These are phyloP conservation scores for Erebia aethiops DNA, from an alignment of 2,888 invertebrate genomes.

Conservation along the genomic window DNA sequence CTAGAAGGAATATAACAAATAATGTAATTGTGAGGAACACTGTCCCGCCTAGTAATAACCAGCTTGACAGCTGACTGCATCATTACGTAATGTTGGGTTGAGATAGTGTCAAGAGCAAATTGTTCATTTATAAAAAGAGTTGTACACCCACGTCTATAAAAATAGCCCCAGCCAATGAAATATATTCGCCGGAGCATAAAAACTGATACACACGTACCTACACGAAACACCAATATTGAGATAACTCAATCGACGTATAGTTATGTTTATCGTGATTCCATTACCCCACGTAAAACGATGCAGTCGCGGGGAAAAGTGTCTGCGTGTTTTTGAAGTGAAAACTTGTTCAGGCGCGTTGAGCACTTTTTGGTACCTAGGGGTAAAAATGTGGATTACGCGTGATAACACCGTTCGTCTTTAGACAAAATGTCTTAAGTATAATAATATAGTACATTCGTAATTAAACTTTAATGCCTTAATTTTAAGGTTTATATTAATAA, in stretches of 20 bases:
- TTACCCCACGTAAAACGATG: conserved; percentile 18
- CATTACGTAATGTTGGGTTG: neutral
- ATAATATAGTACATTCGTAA: too few relatives aligned
- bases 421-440: too few relatives aligned
- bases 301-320: conserved; percentile 16
- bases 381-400: too few relatives aligned
- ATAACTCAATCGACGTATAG: conserved; percentile 24
- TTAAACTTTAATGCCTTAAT: too few relatives aligned
- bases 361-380: too few relatives aligned
- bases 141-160: neutral
- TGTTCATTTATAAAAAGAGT: neutral
- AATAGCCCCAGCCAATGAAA: conserved; percentile 5
- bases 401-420: too few relatives aligned
- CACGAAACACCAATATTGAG: conserved; percentile 18
- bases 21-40: too few relatives aligned
- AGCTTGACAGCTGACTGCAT: neutral
- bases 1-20: too few relatives aligned
- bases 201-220: neutral
- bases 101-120: conserved; percentile 5
- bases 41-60: neutral
- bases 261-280: conserved; percentile 27
- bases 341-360: too few relatives aligned
- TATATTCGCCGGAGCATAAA: conserved; percentile 5
- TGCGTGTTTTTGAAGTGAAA: too few relatives aligned
- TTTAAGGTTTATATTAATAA: too few relatives aligned